phyloP scores from a whole-genome alignment of 1,140 invertebrate species.

The Drosophila pectinifera region DNA sequence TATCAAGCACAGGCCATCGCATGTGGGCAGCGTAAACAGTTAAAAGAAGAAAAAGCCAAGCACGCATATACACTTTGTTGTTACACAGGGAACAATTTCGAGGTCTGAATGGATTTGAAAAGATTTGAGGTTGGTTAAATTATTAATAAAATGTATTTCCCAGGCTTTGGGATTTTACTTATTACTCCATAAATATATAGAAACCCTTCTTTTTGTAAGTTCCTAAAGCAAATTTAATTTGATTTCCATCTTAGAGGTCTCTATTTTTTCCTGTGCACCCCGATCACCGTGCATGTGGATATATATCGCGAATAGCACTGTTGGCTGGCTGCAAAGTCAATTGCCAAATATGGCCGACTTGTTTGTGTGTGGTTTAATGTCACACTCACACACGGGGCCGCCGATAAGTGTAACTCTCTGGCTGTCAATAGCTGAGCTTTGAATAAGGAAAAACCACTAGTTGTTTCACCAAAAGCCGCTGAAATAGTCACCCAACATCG shows the following conservation, averaged over 20 bases:
- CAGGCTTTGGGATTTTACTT: too few species aligned
- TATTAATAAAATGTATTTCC: too few species aligned
- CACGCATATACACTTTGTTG: conserved; percentile 21
- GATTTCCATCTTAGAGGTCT: not conserved
- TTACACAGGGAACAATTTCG: conserved; percentile 7
- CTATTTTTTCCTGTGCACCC: conserved; percentile 9
- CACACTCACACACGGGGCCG: conserved; percentile 53
- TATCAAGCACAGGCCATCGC: conserved; percentile 70
- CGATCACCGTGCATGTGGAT: conserved; percentile 32
- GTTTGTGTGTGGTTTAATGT: conserved; percentile 82
- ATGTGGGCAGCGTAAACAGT: conserved; percentile 76
- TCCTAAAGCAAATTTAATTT: too few species aligned
- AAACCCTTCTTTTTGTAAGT: not conserved
- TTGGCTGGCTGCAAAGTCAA: conserved; percentile 75
- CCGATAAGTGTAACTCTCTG: conserved; percentile 73
- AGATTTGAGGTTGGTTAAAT: not conserved
- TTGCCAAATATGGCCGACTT: conserved; percentile 80
- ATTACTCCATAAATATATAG: not conserved
- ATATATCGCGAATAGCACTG: conserved; percentile 48
- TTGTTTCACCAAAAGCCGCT: conserved; percentile 74
- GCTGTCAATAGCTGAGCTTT: conserved; percentile 72
- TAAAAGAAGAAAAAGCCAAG: conserved; percentile 44
- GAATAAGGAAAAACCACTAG: conserved; percentile 80
- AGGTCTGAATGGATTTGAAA: not conserved
- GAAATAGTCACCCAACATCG: conserved; percentile 67